These are phyloP conservation scores for Plecturocebus donacophilus DNA, from an alignment of 2,113 vertebrate genomes.

Conservation along the genomic window DNA sequence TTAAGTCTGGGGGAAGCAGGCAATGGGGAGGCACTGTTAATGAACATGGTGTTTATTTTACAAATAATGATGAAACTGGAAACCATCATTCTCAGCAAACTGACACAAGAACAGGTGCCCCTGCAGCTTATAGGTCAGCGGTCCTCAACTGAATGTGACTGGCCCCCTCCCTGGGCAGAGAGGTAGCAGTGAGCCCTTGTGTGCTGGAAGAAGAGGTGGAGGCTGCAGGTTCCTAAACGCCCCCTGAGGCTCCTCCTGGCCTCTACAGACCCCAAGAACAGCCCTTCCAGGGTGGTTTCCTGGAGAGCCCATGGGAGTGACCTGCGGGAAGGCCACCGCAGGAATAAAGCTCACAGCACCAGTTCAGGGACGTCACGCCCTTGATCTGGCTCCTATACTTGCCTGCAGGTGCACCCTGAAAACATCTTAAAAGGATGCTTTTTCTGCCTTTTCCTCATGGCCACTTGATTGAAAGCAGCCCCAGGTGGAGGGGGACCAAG, in stretches of 20 bases:
- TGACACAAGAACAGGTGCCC: too few relatives aligned
- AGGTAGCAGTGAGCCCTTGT: too few relatives aligned
- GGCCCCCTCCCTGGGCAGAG: not conserved
- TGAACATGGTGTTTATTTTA: too few relatives aligned
- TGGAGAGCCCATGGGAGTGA: not conserved
- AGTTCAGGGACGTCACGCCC: rapidly evolving
- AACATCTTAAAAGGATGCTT: not conserved
- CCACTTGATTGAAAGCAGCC: too few relatives aligned
- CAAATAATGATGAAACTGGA: too few relatives aligned
- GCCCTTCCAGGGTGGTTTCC: not conserved
- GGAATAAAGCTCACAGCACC: not conserved
- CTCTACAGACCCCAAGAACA: not conserved
- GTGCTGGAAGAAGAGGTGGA: not conserved
- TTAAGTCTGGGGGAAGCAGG: too few relatives aligned
- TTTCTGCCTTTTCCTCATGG: not conserved
- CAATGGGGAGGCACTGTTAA: too few relatives aligned
- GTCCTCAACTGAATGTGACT: too few relatives aligned
- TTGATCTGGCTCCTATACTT: not conserved
- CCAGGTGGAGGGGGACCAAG: not conserved
- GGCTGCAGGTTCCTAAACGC: not conserved
- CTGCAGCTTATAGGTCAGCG: too few relatives aligned
- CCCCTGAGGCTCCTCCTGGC: not conserved
- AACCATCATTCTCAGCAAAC: too few relatives aligned
- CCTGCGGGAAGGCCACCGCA: not conserved
- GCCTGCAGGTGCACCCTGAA: too few relatives aligned